Percentiles rank a stretch among this genome's conserved stretches.
Conservation (phyloP, 2,113 vertebrate genomes). For the Chloroceryle aenea region DNA sequence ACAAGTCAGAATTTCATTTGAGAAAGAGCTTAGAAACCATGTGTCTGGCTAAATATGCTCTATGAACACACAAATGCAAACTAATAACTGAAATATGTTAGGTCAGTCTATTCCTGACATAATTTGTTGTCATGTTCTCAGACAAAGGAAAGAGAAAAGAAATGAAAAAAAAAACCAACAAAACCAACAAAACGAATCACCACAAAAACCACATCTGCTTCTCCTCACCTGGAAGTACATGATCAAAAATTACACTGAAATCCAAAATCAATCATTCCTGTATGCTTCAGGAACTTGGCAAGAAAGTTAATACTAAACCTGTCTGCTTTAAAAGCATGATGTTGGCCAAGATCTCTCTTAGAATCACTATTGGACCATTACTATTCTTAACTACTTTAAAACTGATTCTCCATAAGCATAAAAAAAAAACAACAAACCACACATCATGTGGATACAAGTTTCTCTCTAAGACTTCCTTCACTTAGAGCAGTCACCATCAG, state of each 20-base stretch:
- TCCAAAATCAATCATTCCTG: background rate
- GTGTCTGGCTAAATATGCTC: background rate
- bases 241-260: background rate
- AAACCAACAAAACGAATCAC: background rate
- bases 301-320: background rate
- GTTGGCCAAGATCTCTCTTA: background rate
- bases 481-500: background rate
- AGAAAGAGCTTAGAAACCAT: background rate
- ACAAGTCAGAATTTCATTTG: background rate
- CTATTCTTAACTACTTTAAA: background rate
- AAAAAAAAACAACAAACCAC: background rate
- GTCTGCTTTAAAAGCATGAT: background rate
- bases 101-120: background rate
- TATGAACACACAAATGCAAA: background rate
- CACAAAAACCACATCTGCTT: background rate
- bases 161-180: background rate
- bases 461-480: background rate
- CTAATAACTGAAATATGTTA: background rate
- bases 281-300: background rate
- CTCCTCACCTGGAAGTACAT: background rate
- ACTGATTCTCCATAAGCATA: background rate
- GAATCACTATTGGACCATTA: background rate
- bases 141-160: background rate
- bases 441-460: background rate
- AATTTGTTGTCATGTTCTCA: background rate